Conservation (phyloP, 2,113 vertebrate genomes). For the Naja naja region DNA sequence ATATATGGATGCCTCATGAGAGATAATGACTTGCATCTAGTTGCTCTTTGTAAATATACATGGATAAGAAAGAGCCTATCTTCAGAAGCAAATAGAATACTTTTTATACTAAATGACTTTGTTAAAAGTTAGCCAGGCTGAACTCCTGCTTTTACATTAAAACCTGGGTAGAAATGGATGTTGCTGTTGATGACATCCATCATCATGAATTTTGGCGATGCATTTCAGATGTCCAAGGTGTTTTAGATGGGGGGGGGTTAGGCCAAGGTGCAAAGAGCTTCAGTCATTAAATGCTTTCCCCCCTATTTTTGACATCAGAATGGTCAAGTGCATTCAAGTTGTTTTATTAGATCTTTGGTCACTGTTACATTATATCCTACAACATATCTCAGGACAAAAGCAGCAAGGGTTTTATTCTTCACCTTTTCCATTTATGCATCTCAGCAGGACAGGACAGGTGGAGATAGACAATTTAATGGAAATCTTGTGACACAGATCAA, state of each 20-base stretch:
- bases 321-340: neutral
- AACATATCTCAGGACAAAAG: slow-evolving; percentile 25
- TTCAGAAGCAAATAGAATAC: neutral
- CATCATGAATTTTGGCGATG: neutral
- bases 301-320: neutral
- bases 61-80: neutral
- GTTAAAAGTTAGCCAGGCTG: neutral
- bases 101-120: neutral
- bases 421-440: slow-evolving; percentile 26
- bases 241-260: neutral
- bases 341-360: slow-evolving; percentile 23
- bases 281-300: neutral
- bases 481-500: slow-evolving; percentile 30
- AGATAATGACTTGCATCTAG: neutral
- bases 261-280: neutral
- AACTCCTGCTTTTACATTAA: neutral
- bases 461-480: slow-evolving; percentile 51
- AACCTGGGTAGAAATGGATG: neutral
- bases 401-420: slow-evolving; percentile 25
- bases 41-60: neutral
- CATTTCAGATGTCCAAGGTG: neutral
- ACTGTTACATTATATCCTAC: slow-evolving; percentile 15
- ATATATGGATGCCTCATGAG: neutral
- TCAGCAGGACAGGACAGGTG: slow-evolving; percentile 45
- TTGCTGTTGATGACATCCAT: neutral